Conservation (phyloP, 2,797 vertebrate genomes). For the Helarctos malayanus region DNA sequence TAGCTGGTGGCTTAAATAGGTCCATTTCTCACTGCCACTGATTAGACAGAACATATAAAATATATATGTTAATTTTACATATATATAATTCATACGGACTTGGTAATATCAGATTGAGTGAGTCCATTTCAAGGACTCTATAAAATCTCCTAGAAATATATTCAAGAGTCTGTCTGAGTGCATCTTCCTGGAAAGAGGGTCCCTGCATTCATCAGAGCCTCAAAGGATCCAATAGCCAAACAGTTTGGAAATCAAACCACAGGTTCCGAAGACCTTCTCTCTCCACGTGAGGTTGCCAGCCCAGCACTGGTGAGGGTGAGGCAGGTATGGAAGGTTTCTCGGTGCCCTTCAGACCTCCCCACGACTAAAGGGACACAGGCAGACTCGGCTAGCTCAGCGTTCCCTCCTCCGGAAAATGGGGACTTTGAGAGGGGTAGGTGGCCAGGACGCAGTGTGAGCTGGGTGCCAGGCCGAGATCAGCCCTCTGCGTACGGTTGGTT, state of each 20-base stretch:
- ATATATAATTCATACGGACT: not conserved
- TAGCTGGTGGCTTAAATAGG: not conserved
- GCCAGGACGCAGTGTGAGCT: fast-evolving
- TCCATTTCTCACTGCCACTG: not conserved
- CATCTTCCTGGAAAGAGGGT: not conserved
- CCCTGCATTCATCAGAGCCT: not conserved
- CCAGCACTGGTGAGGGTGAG: fast-evolving
- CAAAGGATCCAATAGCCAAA: not conserved
- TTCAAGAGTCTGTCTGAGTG: not conserved
- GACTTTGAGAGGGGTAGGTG: not conserved
- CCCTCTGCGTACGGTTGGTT: not conserved
- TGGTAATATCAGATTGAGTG: not conserved
- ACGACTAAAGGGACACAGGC: not conserved
- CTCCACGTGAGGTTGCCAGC: not conserved
- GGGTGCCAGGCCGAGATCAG: too few relatives aligned
- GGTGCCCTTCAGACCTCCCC: not conserved
- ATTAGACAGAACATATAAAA: not conserved
- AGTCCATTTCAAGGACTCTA: not conserved
- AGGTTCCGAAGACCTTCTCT: not conserved
- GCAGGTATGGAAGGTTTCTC: fast-evolving
- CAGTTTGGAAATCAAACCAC: not conserved
- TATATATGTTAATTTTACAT: not conserved
- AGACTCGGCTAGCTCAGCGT: not conserved
- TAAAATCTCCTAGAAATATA: not conserved
- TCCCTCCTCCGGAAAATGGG: not conserved